phyloP scores from a whole-genome alignment of 2,113 vertebrate genomes.

The Ranitomeya imitator region DNA sequence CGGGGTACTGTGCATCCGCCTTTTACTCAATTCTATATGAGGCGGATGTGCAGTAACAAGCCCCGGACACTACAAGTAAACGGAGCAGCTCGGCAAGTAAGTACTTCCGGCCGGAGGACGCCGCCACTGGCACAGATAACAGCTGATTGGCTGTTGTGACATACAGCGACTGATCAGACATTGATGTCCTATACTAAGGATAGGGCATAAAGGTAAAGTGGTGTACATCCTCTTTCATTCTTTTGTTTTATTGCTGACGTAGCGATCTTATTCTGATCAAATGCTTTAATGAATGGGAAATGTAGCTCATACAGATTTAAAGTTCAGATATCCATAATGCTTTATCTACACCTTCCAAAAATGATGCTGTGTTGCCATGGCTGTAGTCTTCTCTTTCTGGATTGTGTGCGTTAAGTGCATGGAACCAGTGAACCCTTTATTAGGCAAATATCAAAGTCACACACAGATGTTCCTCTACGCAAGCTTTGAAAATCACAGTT shows the following conservation, averaged over 20 bases:
- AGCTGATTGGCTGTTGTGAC: too few relatives aligned
- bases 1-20: too few relatives aligned
- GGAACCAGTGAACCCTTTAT: conserved; percentile 52
- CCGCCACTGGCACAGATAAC: too few relatives aligned
- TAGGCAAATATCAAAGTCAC: conserved; percentile 50
- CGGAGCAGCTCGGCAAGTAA: too few relatives aligned
- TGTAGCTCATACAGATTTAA: background rate
- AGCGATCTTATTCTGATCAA: background rate
- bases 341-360: conserved; percentile 1
- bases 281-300: background rate
- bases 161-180: too few relatives aligned
- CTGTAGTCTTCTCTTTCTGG: conserved; percentile 18
- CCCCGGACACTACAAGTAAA: too few relatives aligned
- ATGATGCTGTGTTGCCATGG: conserved; percentile 42
- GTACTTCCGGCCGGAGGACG: too few relatives aligned
- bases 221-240: background rate
- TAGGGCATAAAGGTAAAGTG: too few relatives aligned
- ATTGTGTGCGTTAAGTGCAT: conserved; percentile 42
- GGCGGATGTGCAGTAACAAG: too few relatives aligned
- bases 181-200: too few relatives aligned
- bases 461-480: conserved; percentile 41
- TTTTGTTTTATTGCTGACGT: background rate
- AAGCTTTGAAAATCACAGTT: conserved; percentile 43
- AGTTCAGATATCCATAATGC: background rate
- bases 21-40: too few relatives aligned